Conservation (phyloP, 2,888 invertebrate genomes). For the Noctua fimbriata region DNA sequence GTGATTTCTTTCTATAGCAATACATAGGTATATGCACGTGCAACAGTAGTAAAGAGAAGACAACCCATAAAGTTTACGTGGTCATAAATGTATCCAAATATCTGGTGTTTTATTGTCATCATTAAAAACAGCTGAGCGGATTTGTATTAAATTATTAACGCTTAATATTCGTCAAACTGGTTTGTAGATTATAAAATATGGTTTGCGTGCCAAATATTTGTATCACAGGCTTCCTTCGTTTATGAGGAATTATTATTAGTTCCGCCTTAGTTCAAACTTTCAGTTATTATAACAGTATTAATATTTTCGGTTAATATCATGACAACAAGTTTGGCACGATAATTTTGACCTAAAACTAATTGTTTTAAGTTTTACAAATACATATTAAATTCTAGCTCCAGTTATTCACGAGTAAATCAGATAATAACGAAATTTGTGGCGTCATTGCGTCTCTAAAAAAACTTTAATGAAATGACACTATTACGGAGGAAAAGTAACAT, state of each 20-base stretch:
- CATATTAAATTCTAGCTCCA: conserved; percentile 3
- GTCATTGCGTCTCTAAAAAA: conserved; percentile 8
- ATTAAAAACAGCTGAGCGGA: conserved; percentile 65
- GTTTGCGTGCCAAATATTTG: conserved; percentile 17
- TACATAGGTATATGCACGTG: background rate
- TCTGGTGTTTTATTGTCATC: conserved; percentile 68
- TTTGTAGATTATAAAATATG: conserved; percentile 15
- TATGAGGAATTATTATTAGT: conserved; percentile 9
- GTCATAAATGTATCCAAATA: conserved; percentile 61
- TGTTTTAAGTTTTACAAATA: background rate
- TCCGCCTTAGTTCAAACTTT: background rate
- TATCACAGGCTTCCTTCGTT: background rate
- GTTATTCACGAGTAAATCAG: background rate
- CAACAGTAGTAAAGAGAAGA: conserved; percentile 36
- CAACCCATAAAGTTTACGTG: conserved; percentile 64
- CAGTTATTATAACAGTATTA: background rate
- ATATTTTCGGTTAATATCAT: background rate
- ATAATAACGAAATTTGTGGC: background rate
- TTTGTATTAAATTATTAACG: conserved; percentile 38
- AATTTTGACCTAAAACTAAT: conserved; percentile 7
- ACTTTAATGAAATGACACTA: conserved; percentile 36
- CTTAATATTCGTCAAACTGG: conserved; percentile 10
- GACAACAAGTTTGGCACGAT: conserved; percentile 6
- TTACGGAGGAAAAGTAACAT: conserved; percentile 35
- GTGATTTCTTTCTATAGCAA: background rate